Conservation (phyloP, 1,140 invertebrate genomes). For the Pissodes strobi region DNA sequence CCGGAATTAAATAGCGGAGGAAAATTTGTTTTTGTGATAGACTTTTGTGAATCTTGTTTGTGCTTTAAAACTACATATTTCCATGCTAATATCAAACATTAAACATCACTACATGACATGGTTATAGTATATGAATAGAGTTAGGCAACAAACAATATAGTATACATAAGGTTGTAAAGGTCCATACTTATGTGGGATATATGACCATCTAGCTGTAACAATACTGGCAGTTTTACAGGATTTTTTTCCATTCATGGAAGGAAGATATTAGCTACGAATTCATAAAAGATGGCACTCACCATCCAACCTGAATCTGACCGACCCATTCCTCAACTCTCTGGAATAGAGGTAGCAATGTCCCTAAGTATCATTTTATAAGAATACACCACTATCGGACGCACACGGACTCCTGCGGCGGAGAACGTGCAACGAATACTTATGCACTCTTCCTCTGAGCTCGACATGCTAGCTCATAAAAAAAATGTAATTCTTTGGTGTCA, state of each 20-base stretch:
- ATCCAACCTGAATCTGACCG: slow-evolving; percentile 55
- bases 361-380: too few relatives aligned
- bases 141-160: slow-evolving; percentile 46
- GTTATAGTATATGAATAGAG: too few relatives aligned
- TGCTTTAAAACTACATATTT: slow-evolving; percentile 29
- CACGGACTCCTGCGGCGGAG: slow-evolving; percentile 49
- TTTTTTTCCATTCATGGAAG: too few relatives aligned
- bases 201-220: too few relatives aligned
- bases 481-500: slow-evolving; percentile 42
- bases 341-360: slow-evolving; percentile 44
- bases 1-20: slow-evolving; percentile 47
- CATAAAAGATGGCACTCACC: slow-evolving; percentile 52
- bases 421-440: slow-evolving; percentile 52
- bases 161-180: slow-evolving; percentile 50
- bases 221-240: slow-evolving; percentile 47
- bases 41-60: slow-evolving; percentile 12
- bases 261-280: slow-evolving; percentile 52
- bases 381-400: slow-evolving; percentile 46
- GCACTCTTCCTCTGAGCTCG: slow-evolving; percentile 48
- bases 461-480: slow-evolving; percentile 40
- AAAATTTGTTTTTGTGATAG: slow-evolving; percentile 41
- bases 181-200: too few relatives aligned
- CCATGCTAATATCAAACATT: slow-evolving; percentile 49
- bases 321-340: slow-evolving; percentile 51
- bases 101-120: slow-evolving; percentile 53